Percentiles rank a stretch among this genome's conserved stretches.
These are phyloP conservation scores for Abrostola triplasia DNA, from an alignment of 2,888 invertebrate genomes.

Conservation along the genomic window DNA sequence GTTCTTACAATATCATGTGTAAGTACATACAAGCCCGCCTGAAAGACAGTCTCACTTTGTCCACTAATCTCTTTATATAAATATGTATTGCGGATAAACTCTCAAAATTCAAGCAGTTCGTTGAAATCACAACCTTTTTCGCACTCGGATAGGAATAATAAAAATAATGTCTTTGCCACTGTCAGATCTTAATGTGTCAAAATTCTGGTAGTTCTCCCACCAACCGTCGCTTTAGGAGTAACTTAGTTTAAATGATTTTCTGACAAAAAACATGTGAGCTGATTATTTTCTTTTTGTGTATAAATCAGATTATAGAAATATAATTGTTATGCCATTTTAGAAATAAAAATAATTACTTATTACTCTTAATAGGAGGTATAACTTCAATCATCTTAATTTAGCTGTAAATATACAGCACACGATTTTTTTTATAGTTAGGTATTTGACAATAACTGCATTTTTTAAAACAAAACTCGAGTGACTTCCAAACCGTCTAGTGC, in stretches of 20 bases:
- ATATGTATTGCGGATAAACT: constrained; percentile 52
- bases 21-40: constrained; percentile 72
- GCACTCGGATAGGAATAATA: constrained; percentile 32
- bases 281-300: too few species aligned
- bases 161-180: constrained; percentile 17
- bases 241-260: not conserved
- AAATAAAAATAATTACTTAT: too few species aligned
- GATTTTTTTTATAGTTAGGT: too few species aligned
- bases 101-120: constrained; percentile 63
- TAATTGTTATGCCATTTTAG: too few species aligned
- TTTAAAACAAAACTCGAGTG: not conserved
- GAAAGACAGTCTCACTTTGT: constrained; percentile 72
- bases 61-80: constrained; percentile 32
- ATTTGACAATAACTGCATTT: not conserved
- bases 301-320: too few species aligned
- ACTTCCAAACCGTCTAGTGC: constrained; percentile 1
- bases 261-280: too few species aligned
- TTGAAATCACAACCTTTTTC: constrained; percentile 60
- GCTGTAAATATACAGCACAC: not conserved
- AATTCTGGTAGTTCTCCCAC: not conserved
- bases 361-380: too few species aligned
- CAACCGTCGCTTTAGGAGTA: not conserved
- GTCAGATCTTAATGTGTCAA: constrained; percentile 22
- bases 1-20: constrained; percentile 76
- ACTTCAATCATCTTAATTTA: not conserved